Conservation (phyloP, 2,797 vertebrate species). For the Myotis findleyi region DNA sequence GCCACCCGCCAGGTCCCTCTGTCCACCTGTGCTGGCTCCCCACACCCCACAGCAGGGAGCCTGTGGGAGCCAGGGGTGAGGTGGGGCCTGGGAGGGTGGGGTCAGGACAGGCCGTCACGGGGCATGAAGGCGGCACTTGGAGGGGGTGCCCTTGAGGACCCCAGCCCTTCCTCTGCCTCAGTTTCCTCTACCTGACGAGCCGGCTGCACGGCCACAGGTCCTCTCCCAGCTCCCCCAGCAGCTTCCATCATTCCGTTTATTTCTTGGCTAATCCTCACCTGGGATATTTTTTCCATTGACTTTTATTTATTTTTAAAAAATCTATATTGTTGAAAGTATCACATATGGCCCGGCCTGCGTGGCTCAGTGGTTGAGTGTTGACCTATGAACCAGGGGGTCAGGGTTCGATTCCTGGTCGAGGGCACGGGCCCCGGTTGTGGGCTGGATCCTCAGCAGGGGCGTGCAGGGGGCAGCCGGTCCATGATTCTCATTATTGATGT, state of each 20-base stretch:
- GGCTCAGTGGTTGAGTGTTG: too few relatives aligned
- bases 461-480: too few relatives aligned
- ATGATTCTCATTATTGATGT: too few relatives aligned
- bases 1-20: conserved; percentile 28
- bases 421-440: too few relatives aligned
- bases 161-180: neutral
- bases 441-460: too few relatives aligned
- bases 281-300: too few relatives aligned
- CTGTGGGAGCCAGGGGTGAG: neutral
- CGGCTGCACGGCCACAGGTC: fast-evolving
- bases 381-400: too few relatives aligned
- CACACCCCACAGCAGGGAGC: neutral
- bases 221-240: neutral
- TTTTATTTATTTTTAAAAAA: too few relatives aligned
- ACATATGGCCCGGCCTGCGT: too few relatives aligned
- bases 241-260: neutral
- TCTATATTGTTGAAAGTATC: too few relatives aligned
- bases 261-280: neutral
- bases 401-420: too few relatives aligned
- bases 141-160: neutral
- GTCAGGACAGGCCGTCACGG: neutral
- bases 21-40: conserved; percentile 31
- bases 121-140: neutral
- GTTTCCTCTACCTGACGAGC: neutral
- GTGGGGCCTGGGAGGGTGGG: neutral